Base-by-base conservation (phyloP, 2,888 invertebrate genomes). In the Clusia tigrina region DNA sequence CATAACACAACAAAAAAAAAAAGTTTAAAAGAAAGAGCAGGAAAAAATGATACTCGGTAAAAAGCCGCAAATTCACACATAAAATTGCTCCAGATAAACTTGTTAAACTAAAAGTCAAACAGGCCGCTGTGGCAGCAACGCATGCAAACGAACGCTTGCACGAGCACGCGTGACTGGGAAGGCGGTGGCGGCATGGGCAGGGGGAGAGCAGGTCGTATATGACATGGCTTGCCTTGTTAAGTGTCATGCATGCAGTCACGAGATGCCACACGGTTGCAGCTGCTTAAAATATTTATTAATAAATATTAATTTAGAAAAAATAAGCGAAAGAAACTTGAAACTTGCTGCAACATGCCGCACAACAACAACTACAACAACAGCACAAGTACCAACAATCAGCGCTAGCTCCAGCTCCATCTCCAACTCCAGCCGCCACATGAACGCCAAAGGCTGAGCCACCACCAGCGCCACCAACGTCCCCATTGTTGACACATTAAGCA, bases 81-180 rank as follows among this genome's bases (percentile, higher is more conserved):
- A 17, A 42, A 46, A 58, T 58, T 58, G 51, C 26, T 26, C 58
- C 32, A 51, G 2, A 58, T 58, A 58, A 25, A 12, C 37, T 23
- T 48, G 51, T 51, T 58, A 48, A 58, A 24, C 58, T 48, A 26
- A 58, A 58, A 58, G 42, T 42, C 42, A 42, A 42, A 42, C 42
- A 42, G 42, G n/a, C 42, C n/a, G n/a, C n/a, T n/a, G n/a, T n/a
- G 42, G 42, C 42, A 15, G n/a, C 3, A 10, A 42, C 5, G 12
- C 32, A 32, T 5, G 12, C 32, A 32, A 12, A 32, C 32, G 12
- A 17, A 42, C 42, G n/a, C n/a, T n/a, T n/a, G n/a, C 42, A 42
- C n/a, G 12, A 5, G n/a, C 42, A 42, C n/a, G 42, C 42, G n/a
- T n/a, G n/a, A n/a, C n/a, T n/a, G n/a, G n/a, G n/a, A n/a, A n/a